Percentiles rank a stretch among this genome's conserved stretches.
phyloP scores from a whole-genome alignment of 2,113 vertebrate species.

The Mesoclemmys tuberculata region DNA sequence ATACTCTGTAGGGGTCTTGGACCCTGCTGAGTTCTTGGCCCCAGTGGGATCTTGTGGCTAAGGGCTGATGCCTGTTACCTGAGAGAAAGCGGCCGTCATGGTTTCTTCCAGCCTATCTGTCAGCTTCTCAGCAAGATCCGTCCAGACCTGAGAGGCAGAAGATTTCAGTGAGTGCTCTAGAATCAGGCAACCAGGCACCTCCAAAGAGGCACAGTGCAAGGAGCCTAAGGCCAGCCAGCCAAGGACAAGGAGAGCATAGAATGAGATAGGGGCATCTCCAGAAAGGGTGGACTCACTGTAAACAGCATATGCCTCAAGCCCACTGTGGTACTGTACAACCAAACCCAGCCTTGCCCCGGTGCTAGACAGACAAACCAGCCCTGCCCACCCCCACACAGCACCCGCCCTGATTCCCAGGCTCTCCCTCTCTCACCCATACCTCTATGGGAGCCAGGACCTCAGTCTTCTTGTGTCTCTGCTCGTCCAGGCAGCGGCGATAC shows the following conservation, averaged over 20 bases:
- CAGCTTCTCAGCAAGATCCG: conserved; percentile 57
- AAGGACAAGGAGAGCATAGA: no score
- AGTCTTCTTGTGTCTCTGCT: background rate
- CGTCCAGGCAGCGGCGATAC: background rate
- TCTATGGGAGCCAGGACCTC: conserved; percentile 61
- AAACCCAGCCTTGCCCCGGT: background rate
- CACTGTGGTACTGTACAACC: background rate
- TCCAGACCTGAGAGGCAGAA: conserved; percentile 49
- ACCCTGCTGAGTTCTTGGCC: background rate
- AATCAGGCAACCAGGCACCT: background rate
- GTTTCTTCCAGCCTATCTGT: conserved; percentile 55
- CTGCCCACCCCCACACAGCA: background rate
- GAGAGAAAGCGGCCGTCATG: conserved; percentile 58
- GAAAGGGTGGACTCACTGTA: background rate
- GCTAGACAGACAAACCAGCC: background rate
- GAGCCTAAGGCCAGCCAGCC: background rate
- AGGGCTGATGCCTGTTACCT: conserved; percentile 25
- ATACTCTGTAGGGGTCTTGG: no score
- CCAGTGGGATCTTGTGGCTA: background rate
- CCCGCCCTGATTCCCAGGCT: background rate
- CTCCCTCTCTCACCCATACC: conserved; percentile 23
- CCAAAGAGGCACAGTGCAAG: background rate
- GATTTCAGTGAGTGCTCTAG: background rate
- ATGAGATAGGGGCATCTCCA: background rate
- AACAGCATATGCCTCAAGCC: background rate